These are phyloP conservation scores for Cryptus armator DNA, from an alignment of 2,888 invertebrate species.

Conservation along the genomic window DNA sequence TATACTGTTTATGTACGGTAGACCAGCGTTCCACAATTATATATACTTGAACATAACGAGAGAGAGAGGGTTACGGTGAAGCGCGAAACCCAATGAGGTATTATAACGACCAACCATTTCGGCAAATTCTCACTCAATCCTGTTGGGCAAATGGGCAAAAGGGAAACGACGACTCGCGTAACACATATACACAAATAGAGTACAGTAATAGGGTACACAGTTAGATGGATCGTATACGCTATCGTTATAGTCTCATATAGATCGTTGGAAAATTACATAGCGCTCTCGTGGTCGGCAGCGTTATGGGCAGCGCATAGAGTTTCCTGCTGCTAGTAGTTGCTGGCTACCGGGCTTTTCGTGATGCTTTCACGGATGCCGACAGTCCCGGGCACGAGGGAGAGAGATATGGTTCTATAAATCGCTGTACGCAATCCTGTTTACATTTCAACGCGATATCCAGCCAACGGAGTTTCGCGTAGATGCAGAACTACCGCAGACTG, in stretches of 20 bases:
- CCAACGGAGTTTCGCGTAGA: conserved; percentile 31
- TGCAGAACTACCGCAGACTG: conserved; percentile 25
- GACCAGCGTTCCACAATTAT: conserved; percentile 19
- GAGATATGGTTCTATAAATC: conserved; percentile 33
- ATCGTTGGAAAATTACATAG: conserved; percentile 61
- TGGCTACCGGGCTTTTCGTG: conserved; percentile 58
- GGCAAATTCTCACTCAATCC: conserved; percentile 36
- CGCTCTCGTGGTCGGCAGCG: conserved; percentile 24
- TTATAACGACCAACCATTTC: conserved; percentile 33
- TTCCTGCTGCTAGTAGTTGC: conserved; percentile 18
- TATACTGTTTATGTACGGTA: conserved; percentile 29
- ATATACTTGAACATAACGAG: not conserved
- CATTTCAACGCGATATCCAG: conserved; percentile 37
- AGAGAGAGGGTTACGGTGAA: not conserved
- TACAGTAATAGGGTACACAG: not conserved
- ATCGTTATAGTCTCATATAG: conserved; percentile 40
- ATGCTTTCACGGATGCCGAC: conserved; percentile 27
- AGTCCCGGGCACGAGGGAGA: not conserved
- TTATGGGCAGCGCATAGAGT: conserved; percentile 40
- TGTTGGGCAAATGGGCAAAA: not conserved
- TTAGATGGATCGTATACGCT: conserved; percentile 15
- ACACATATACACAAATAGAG: not conserved
- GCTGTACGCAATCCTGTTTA: conserved; percentile 35
- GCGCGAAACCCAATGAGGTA: conserved; percentile 38
- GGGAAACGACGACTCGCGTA: conserved; percentile 9